These are phyloP conservation scores for Eremobia ochroleuca DNA, from an alignment of 2,888 invertebrate species.

Conservation along the genomic window DNA sequence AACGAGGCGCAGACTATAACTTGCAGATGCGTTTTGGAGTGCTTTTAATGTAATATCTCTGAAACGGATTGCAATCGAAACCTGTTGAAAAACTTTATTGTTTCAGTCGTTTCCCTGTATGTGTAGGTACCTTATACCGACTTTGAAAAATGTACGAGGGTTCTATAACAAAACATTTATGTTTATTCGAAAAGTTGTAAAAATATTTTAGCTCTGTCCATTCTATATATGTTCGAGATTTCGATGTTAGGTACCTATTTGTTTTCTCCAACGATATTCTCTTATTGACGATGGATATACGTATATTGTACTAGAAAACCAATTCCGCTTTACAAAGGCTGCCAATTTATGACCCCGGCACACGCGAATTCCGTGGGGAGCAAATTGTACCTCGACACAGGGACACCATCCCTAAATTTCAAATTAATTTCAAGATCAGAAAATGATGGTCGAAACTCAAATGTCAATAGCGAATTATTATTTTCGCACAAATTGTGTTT, in stretches of 20 bases:
- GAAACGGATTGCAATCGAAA: slow-evolving; percentile 36
- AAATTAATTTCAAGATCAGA: slow-evolving; percentile 72
- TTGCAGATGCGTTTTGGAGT: slow-evolving; percentile 43
- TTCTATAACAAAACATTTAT: background rate
- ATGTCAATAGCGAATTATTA: slow-evolving; percentile 65
- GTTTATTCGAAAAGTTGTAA: slow-evolving; percentile 13
- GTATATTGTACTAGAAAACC: slow-evolving; percentile 82
- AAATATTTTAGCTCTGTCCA: slow-evolving; percentile 3
- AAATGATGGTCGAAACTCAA: slow-evolving; percentile 69
- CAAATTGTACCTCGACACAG: slow-evolving; percentile 54
- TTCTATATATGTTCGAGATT: slow-evolving; percentile 28
- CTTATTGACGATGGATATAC: slow-evolving; percentile 67
- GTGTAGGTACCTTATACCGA: background rate
- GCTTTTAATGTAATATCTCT: slow-evolving; percentile 53
- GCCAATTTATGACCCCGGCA: slow-evolving; percentile 82
- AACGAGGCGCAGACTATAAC: slow-evolving; percentile 53
- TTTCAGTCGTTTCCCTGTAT: slow-evolving; percentile 18
- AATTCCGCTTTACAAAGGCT: slow-evolving; percentile 83
- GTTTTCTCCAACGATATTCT: slow-evolving; percentile 68
- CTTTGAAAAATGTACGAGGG: background rate
- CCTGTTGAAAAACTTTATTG: slow-evolving; percentile 25
- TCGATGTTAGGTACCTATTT: slow-evolving; percentile 47
- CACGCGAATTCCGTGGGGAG: slow-evolving; percentile 72
- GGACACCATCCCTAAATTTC: slow-evolving; percentile 67
- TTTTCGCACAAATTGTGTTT: slow-evolving; percentile 70